Conservation (phyloP, 2,113 vertebrate genomes). For the Scortum barcoo region DNA sequence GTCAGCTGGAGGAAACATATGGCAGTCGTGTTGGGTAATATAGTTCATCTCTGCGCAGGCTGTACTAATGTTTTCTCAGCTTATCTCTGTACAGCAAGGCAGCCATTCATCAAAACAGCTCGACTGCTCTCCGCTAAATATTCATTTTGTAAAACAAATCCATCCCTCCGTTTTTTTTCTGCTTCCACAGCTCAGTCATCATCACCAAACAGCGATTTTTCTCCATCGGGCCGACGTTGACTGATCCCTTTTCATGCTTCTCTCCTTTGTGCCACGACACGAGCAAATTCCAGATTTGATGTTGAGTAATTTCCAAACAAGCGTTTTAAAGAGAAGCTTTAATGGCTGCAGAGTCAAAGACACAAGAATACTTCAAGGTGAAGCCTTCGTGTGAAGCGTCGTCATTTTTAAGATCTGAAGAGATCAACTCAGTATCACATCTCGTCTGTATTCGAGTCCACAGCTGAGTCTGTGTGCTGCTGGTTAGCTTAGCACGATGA, state of each 20-base stretch:
- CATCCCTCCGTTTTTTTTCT: background rate
- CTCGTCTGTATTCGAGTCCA: no score
- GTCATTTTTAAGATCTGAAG: background rate
- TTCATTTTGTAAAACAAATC: conserved; percentile 23
- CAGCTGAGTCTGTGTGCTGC: no score
- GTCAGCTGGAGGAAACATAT: conserved; percentile 26
- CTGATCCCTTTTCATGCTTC: background rate
- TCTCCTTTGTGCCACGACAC: background rate
- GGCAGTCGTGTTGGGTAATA: background rate
- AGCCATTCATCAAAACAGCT: background rate
- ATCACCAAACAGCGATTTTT: background rate
- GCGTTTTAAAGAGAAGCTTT: background rate
- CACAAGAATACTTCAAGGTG: conserved; percentile 28
- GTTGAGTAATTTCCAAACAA: conserved; percentile 25
- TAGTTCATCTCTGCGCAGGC: background rate
- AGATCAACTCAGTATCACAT: background rate
- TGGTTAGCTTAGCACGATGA: no score
- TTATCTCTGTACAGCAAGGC: background rate
- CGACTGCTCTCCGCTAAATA: background rate
- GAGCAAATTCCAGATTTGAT: conserved; percentile 10
- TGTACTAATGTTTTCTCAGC: conserved; percentile 37
- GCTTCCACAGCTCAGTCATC: background rate
- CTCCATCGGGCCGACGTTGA: background rate
- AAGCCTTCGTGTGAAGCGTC: conserved; percentile 1
- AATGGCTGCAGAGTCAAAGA: conserved; percentile 13